Base-by-base conservation (phyloP, 2,113 vertebrate species). In the Enhydra lutris region DNA sequence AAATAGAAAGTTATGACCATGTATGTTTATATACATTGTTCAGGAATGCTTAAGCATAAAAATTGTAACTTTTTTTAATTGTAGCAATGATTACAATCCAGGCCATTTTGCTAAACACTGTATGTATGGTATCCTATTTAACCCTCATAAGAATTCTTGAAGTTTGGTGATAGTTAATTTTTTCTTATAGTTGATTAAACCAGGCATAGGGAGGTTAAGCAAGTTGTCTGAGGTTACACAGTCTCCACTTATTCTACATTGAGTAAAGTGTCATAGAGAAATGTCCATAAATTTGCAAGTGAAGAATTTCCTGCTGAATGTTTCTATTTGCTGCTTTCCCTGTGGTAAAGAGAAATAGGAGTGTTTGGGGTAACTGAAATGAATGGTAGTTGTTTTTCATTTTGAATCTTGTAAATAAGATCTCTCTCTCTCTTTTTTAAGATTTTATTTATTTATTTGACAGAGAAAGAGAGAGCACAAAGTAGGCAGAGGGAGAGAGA, bases 41-140 rank as follows among this genome's bases (percentile, higher is more conserved):
- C 14, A 87, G 12, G 95, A 69, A 87, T 83, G 34, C 39, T 87
- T 65, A 83, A 65, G 79, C 55, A 93, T 84, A 93, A 94, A 93
- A 95, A 81, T 67, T 78, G 42, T 24, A 87, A n/a, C 20, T 24
- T 71, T 92, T 89, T 76, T 45, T 17, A 6, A 45, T 15, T 45
- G 24, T 29, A 76, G 73, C 73, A 79, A 39, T 92, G 34, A 47
- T 76, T 83, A 36, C 29, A 69, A 83, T 79, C 36, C 63, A 76
- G 50, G 55, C 11, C 11, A 82, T 87, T 61, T 42, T 91, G 67
- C 86, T 91, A 71, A 89, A 59, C 42, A 88, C n/a, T 69, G n/a
- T 86, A 17, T 14, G 26, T 73, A 82, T 63, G 31, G 5, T 61
- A n/a, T 94, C n/a, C 78, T 55, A 79, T 63, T 97, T 81, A 80